Base-by-base conservation (phyloP, 2,888 invertebrate genomes). In the Eumerus sabulonum region DNA sequence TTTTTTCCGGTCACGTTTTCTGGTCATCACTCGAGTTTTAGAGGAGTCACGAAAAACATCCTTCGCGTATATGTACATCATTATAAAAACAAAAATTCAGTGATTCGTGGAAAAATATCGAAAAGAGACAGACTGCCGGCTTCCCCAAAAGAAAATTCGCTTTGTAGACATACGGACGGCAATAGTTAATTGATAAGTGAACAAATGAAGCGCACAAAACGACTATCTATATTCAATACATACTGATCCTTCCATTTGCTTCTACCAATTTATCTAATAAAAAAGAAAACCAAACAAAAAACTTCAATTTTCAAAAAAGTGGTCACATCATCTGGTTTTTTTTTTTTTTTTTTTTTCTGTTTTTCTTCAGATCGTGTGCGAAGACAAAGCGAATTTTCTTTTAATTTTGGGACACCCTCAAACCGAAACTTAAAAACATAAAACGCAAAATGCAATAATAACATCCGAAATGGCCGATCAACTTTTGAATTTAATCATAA, bases 301-400 rank as follows among this genome's bases (percentile, higher is more conserved):
- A 2, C 59, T 19, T 68, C 60, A 71, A 62, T 36, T 74, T 59
- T n/a, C 63, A 79, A 70, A n/a, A 62, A 63, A 27, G 27, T 27
- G 27, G 27, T 27, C 27, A 27, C 74, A 63, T 74, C 76, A 76
- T 45, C 74, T 79, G 68, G 68, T 64, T 79, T 79, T 68, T 18
- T 70, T 71, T 68, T 73, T 48, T 74, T 63, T 79, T 79, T 79
- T 79, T 64, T 70, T 71, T 68, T 73, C 53, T 74, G 68, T 79
- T 79, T 79, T 79, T 64, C 74, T 79, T 59, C 79, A 79, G 79
- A 79, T 79, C 70, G 70, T 42, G 54, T 42, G 54, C 64, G 56
- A 74, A 57, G 53, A 44, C 73, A 79, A 74, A 79, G 74, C 79
- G 79, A 79, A 79, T 79, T 79, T 79, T 79, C 79, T 79, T 79